A percentile compares a stretch with the other conserved stretches of the same genome.
phyloP scores from a whole-genome alignment of 2,113 vertebrate genomes.

The cattle (Bos taurus) region ARS-UCD2.0 NC_037337.1:2622501-2623000 shows the following conservation, averaged over 20 bases:
- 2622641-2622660: neutral
- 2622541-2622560: neutral
- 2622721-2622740: neutral
- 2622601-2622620: neutral
- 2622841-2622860: neutral
- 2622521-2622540: neutral
- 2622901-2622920: neutral
- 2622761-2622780: neutral
- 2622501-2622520: neutral
- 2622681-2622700: neutral
- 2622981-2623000: neutral
- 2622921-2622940: neutral
- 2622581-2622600: neutral
- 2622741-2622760: neutral
- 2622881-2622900: neutral
- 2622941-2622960: neutral
- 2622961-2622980: neutral
- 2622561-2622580: neutral
- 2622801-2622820: neutral
- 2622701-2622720: neutral
- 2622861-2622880: neutral
- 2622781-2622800: neutral
- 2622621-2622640: neutral
- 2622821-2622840: neutral
- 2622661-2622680: neutral